These are phyloP conservation scores for Synergus japonicus DNA, from an alignment of 2,888 invertebrate genomes.

Conservation along the genomic window DNA sequence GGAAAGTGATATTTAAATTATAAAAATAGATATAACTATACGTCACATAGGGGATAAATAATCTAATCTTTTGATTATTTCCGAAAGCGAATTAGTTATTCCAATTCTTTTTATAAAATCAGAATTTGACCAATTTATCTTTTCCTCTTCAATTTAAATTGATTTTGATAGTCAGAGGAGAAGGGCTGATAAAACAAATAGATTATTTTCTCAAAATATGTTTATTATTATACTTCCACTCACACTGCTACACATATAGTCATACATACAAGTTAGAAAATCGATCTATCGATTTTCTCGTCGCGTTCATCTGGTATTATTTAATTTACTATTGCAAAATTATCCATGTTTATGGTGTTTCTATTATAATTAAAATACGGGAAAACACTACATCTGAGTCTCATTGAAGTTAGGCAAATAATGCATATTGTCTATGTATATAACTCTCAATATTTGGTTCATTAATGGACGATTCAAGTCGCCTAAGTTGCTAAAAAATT, in stretches of 20 bases:
- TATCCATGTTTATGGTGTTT: neutral
- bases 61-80: too few species aligned
- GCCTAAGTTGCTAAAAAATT: neutral
- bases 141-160: too few species aligned
- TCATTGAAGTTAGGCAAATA: neutral
- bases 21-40: too few species aligned
- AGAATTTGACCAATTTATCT: too few species aligned
- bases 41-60: too few species aligned
- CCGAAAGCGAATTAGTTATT: too few species aligned
- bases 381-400: neutral
- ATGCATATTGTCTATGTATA: neutral
- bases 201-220: constrained; percentile 32
- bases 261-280: neutral
- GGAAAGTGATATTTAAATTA: too few species aligned
- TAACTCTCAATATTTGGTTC: neutral
- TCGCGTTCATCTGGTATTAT: constrained; percentile 1
- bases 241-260: neutral
- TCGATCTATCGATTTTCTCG: constrained; percentile 7
- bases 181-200: neutral
- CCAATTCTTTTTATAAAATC: too few species aligned
- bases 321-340: neutral
- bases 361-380: neutral
- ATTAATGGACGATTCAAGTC: neutral
- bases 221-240: constrained; percentile 34
- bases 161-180: neutral